These are phyloP conservation scores for Drosophila limbata DNA, from an alignment of 2,888 invertebrate genomes.

Conservation along the genomic window DNA sequence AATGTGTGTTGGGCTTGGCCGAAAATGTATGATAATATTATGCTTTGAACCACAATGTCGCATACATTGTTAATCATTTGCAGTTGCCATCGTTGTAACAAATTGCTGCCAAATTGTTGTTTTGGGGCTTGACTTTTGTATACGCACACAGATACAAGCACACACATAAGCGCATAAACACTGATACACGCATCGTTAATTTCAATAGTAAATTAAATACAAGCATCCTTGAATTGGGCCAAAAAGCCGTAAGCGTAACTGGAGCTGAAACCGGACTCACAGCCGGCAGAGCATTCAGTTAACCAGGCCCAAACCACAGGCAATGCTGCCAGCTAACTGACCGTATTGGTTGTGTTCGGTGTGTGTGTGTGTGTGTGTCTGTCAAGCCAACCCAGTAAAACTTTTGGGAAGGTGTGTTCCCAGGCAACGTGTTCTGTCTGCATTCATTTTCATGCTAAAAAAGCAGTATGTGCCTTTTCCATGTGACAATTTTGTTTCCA, in stretches of 20 bases:
- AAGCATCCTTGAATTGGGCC: slow-evolving; percentile 64
- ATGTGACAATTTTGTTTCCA: too few relatives aligned
- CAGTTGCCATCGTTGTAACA: slow-evolving; percentile 75
- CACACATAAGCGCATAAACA: slow-evolving; percentile 21
- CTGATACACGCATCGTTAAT: slow-evolving; percentile 70
- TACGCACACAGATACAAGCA: slow-evolving; percentile 28
- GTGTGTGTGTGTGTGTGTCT: slow-evolving; percentile 19
- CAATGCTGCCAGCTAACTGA: slow-evolving; percentile 24
- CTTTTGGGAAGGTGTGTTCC: too few relatives aligned
- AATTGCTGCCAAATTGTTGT: slow-evolving; percentile 79
- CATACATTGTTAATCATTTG: slow-evolving; percentile 79
- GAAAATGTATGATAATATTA: slow-evolving; percentile 74
- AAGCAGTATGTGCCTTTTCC: too few relatives aligned
- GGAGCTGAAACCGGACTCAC: slow-evolving; percentile 11
- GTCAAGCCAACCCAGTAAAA: too few relatives aligned
- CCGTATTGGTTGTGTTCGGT: slow-evolving; percentile 20
- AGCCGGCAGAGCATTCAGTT: slow-evolving; percentile 30
- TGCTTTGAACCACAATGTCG: slow-evolving; percentile 77
- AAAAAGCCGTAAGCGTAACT: slow-evolving; percentile 29
- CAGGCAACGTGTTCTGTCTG: too few relatives aligned
- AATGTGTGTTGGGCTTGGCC: slow-evolving; percentile 21
- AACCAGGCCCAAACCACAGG: slow-evolving; percentile 40
- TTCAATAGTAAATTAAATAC: slow-evolving; percentile 79
- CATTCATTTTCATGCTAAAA: too few relatives aligned
- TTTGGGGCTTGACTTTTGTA: slow-evolving; percentile 62